Percentiles rank a stretch among this genome's conserved stretches.
phyloP scores from a whole-genome alignment of 2,113 vertebrate genomes.

The Rostratula benghalensis region DNA sequence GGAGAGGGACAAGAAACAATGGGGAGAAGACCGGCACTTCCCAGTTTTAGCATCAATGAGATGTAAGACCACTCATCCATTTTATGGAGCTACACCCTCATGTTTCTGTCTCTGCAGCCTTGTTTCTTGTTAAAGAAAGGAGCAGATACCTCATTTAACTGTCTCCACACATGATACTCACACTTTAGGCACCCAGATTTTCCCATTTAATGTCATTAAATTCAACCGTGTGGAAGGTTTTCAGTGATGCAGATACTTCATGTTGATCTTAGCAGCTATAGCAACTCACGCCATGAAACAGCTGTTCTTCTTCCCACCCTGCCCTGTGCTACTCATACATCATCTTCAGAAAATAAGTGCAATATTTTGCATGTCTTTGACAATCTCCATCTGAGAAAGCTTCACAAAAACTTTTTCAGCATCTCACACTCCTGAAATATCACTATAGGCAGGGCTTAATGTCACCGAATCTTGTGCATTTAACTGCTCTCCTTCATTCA shows the following conservation, averaged over 20 bases:
- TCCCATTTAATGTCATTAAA: neutral
- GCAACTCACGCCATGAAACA: neutral
- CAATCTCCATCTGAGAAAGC: neutral
- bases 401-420: neutral
- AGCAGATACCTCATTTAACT: neutral
- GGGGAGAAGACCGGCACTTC: neutral
- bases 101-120: neutral
- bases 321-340: neutral
- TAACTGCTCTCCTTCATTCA: neutral
- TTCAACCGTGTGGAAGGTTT: neutral
- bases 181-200: neutral
- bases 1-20: neutral
- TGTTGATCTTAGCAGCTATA: slow-evolving; percentile 5
- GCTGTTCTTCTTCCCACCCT: neutral
- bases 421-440: neutral
- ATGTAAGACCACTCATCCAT: neutral
- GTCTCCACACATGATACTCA: rapidly evolving
- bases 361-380: neutral
- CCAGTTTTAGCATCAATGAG: neutral
- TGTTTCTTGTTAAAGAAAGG: neutral
- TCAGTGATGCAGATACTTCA: neutral
- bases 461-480: neutral
- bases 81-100: neutral
- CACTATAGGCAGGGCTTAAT: neutral
- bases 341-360: neutral